Conservation (phyloP, 2,113 vertebrate species). For the Anolis carolinensis region DNA sequence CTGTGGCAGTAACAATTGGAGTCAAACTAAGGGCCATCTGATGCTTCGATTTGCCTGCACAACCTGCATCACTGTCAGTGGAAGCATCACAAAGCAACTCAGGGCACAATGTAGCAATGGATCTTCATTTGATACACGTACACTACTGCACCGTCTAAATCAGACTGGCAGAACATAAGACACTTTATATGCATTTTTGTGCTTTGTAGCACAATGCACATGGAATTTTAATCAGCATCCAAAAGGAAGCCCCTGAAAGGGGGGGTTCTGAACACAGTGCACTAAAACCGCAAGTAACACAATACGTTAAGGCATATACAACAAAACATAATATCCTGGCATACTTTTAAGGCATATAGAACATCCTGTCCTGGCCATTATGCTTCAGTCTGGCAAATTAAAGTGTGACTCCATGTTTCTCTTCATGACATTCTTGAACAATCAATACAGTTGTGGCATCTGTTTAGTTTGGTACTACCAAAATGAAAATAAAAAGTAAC, state of each 20-base stretch:
- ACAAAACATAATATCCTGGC: too few relatives aligned
- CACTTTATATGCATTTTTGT: slow-evolving; percentile 50
- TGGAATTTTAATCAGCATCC: slow-evolving; percentile 65
- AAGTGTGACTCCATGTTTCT: slow-evolving; percentile 28
- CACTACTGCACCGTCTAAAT: slow-evolving; percentile 39
- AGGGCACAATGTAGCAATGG: slow-evolving; percentile 44
- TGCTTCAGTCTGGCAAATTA: slow-evolving; percentile 19
- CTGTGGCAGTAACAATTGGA: neutral
- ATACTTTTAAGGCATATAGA: slow-evolving; percentile 34
- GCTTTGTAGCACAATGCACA: slow-evolving; percentile 33
- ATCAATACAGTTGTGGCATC: neutral
- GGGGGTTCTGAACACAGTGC: slow-evolving; percentile 44
- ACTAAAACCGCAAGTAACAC: slow-evolving; percentile 36
- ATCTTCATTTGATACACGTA: slow-evolving; percentile 53
- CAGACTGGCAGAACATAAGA: slow-evolving; percentile 41
- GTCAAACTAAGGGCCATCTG: slow-evolving; percentile 22
- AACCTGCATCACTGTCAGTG: slow-evolving; percentile 46
- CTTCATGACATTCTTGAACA: neutral
- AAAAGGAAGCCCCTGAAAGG: slow-evolving; percentile 29
- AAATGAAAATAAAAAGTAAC: slow-evolving; percentile 15
- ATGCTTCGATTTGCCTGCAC: slow-evolving; percentile 56
- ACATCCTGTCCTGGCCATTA: neutral
- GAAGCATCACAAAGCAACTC: neutral
- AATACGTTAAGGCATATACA: slow-evolving; percentile 28
- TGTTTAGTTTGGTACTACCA: neutral